Evolutionary conservation across 2,797 vertebrate genomes (phyloP).

Genomic region (Microctenopoma steveboyesi): DNA sequence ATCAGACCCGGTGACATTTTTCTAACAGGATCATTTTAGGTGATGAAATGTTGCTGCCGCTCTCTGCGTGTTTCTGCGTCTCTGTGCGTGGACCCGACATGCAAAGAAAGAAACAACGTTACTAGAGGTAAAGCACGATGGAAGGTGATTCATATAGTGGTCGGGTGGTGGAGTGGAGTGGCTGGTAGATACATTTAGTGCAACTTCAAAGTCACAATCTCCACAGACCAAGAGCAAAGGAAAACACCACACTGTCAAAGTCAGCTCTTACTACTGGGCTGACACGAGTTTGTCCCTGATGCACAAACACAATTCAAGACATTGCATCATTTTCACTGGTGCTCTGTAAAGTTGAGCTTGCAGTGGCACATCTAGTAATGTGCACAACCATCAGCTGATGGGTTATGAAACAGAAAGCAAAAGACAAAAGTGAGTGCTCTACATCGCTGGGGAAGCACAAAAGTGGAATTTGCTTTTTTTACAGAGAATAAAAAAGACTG

Average conservation of each 20-base stretch:
- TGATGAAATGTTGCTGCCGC: slow-evolving; percentile 5
- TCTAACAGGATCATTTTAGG: slow-evolving; percentile 7
- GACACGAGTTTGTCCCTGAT: slow-evolving; percentile 24
- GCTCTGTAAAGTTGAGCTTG: slow-evolving; percentile 11
- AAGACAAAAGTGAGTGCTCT: background rate
- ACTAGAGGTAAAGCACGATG: slow-evolving; percentile 48
- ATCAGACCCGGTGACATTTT: slow-evolving; percentile 33
- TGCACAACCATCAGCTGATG: slow-evolving; percentile 1
- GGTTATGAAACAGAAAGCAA: background rate
- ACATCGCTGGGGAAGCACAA: background rate
- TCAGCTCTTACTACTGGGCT: slow-evolving; percentile 11
- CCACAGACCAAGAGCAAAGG: slow-evolving; percentile 42
- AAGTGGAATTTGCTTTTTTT: background rate
- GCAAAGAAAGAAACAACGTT: slow-evolving; percentile 45
- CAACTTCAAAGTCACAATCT: slow-evolving; percentile 60
- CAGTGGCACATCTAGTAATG: slow-evolving; percentile 1
- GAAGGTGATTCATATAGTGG: slow-evolving; percentile 69
- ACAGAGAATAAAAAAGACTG: too few relatives aligned
- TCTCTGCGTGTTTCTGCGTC: background rate
- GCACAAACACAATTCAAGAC: slow-evolving; percentile 29
- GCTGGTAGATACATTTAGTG: slow-evolving; percentile 74
- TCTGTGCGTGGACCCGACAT: slow-evolving; percentile 8
- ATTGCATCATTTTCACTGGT: slow-evolving; percentile 39
- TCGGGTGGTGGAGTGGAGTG: slow-evolving; percentile 71
- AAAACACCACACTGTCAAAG: slow-evolving; percentile 41